Evolutionary conservation across 2,888 invertebrate genomes (phyloP).

Genomic region (Scaptomyza reducta): DNA sequence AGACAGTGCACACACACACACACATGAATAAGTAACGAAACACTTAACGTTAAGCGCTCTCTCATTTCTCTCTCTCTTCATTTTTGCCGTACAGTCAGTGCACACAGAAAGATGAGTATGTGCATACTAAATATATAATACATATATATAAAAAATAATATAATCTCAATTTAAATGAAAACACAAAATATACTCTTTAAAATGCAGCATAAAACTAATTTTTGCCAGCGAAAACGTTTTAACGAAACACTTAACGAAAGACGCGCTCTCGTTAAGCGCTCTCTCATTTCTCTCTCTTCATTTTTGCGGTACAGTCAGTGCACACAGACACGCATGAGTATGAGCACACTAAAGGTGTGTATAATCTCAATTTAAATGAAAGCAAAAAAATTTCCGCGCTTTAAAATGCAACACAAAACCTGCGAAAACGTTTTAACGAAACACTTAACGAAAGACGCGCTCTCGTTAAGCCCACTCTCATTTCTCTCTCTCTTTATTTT

Average conservation of each 20-base stretch:
- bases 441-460: neutral
- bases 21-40: too few relatives aligned
- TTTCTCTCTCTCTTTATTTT: neutral
- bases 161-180: too few relatives aligned
- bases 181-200: too few relatives aligned
- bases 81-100: too few relatives aligned
- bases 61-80: too few relatives aligned
- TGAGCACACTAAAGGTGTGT: too few relatives aligned
- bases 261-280: neutral
- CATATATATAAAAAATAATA: too few relatives aligned
- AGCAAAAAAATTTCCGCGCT: too few relatives aligned
- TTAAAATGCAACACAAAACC: neutral
- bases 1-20: neutral
- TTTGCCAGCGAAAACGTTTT: neutral
- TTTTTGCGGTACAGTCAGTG: neutral
- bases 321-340: neutral
- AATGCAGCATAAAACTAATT: neutral
- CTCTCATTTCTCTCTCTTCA: neutral
- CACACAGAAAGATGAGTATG: too few relatives aligned
- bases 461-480: neutral
- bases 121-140: too few relatives aligned
- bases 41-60: too few relatives aligned
- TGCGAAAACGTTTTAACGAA: neutral
- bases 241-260: constrained; percentile 1
- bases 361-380: too few relatives aligned